A percentile compares a stretch with the other conserved stretches of the same genome.
phyloP scores from a whole-genome alignment of 2,797 vertebrate species.

The Sebastes oblongus region DNA sequence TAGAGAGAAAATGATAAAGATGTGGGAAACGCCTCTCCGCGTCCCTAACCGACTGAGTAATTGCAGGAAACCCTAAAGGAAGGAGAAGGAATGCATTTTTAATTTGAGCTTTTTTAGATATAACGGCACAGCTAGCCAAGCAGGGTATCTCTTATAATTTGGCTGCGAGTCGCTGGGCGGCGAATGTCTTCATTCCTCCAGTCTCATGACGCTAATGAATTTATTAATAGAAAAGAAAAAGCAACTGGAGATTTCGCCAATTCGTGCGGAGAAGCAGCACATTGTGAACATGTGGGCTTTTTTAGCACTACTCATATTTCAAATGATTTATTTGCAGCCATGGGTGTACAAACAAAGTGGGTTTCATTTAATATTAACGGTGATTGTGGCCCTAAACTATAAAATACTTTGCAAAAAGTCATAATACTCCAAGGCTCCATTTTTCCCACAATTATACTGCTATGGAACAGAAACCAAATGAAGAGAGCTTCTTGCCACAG shows the following conservation, averaged over 20 bases:
- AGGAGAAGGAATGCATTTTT: slow-evolving; percentile 60
- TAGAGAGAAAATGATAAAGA: slow-evolving; percentile 26
- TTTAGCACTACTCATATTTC: slow-evolving; percentile 21
- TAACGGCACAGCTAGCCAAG: slow-evolving; percentile 44
- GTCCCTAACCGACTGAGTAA: slow-evolving; percentile 46
- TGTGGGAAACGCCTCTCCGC: slow-evolving; percentile 31
- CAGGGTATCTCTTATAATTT: slow-evolving; percentile 55
- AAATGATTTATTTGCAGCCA: slow-evolving; percentile 39
- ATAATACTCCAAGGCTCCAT: background rate
- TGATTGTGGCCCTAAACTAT: slow-evolving; percentile 30
- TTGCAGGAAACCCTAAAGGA: slow-evolving; percentile 59
- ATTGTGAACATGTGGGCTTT: background rate
- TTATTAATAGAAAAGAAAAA: slow-evolving; percentile 55
- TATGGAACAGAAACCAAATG: slow-evolving; percentile 20
- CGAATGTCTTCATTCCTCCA: slow-evolving; percentile 58
- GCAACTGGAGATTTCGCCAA: slow-evolving; percentile 40
- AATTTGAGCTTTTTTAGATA: slow-evolving; percentile 55
- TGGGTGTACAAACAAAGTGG: slow-evolving; percentile 38
- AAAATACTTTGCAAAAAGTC: slow-evolving; percentile 3
- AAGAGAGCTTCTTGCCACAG: slow-evolving; percentile 13
- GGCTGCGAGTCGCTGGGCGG: slow-evolving; percentile 40
- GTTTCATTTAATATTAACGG: slow-evolving; percentile 44
- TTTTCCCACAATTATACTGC: slow-evolving; percentile 6
- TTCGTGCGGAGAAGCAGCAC: slow-evolving; percentile 30
- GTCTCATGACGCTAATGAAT: slow-evolving; percentile 60